These are phyloP conservation scores for Panthera uncia DNA, from an alignment of 2,113 vertebrate genomes.

Conservation along the genomic window DNA sequence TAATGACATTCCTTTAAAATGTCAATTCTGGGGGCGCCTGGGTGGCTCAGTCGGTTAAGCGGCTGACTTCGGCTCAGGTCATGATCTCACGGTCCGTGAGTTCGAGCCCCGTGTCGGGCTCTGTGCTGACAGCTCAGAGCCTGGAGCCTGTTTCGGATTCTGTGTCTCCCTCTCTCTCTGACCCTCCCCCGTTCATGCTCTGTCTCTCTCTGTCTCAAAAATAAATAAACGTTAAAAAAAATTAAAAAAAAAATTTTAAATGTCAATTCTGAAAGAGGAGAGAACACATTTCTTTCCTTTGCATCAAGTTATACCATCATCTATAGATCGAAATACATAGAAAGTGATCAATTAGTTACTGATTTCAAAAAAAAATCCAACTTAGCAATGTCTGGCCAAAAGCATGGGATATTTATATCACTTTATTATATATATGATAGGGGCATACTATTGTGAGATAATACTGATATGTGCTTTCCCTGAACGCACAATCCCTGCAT, in stretches of 20 bases:
- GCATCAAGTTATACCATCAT: neutral
- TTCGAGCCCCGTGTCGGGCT: too few relatives aligned
- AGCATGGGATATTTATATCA: neutral
- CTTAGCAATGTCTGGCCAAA: neutral
- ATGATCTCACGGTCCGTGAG: too few relatives aligned
- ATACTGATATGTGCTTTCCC: neutral
- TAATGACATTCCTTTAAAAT: neutral
- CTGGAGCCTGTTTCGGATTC: too few relatives aligned
- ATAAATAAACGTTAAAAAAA: too few relatives aligned
- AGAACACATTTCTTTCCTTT: neutral
- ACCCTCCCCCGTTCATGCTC: too few relatives aligned
- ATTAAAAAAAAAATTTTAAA: neutral
- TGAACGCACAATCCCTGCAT: neutral
- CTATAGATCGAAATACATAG: neutral
- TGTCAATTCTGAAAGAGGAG: neutral
- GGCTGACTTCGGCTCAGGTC: fast-evolving
- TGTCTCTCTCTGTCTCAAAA: too few relatives aligned
- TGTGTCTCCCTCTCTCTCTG: too few relatives aligned
- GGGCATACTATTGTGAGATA: neutral
- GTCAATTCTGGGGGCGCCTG: neutral
- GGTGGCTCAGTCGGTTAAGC: too few relatives aligned
- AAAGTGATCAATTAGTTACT: neutral
- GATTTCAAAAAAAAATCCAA: neutral
- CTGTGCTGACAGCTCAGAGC: too few relatives aligned
- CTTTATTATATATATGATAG: neutral